Conservation (phyloP, 1,140 invertebrate genomes). For the Medauroidea extradentata region DNA sequence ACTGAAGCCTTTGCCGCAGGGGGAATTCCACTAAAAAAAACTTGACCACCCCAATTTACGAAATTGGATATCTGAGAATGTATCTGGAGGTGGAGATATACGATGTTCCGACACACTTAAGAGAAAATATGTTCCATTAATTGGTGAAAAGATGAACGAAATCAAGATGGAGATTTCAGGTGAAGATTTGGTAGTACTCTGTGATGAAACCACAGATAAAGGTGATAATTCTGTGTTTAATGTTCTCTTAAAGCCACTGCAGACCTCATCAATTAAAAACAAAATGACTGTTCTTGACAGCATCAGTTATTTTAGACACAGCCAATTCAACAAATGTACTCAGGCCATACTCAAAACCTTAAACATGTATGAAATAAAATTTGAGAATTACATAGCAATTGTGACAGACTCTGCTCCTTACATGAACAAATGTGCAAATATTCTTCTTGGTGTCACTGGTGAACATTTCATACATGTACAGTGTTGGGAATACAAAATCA, state of each 20-base stretch:
- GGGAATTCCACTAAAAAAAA: background rate
- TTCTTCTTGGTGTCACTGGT: background rate
- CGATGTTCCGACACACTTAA: background rate
- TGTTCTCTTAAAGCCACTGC: background rate
- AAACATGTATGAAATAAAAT: background rate
- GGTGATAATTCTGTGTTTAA: background rate
- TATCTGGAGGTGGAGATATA: background rate
- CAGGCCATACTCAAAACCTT: background rate
- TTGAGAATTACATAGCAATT: background rate
- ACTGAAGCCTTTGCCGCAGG: background rate
- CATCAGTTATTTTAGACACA: background rate
- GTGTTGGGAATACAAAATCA: background rate
- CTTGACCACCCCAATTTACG: background rate
- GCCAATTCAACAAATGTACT: background rate
- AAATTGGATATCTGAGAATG: background rate
- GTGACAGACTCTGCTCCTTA: background rate
- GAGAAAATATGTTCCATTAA: background rate
- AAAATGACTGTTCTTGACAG: background rate
- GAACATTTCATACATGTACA: constrained; percentile 1
- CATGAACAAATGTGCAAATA: background rate
- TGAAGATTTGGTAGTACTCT: background rate
- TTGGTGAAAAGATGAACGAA: constrained; percentile 1
- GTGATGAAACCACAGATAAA: constrained; percentile 4
- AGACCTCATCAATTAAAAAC: background rate
- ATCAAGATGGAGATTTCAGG: background rate